These are phyloP conservation scores for Diprion similis DNA, from an alignment of 1,140 invertebrate genomes.

Conservation along the genomic window DNA sequence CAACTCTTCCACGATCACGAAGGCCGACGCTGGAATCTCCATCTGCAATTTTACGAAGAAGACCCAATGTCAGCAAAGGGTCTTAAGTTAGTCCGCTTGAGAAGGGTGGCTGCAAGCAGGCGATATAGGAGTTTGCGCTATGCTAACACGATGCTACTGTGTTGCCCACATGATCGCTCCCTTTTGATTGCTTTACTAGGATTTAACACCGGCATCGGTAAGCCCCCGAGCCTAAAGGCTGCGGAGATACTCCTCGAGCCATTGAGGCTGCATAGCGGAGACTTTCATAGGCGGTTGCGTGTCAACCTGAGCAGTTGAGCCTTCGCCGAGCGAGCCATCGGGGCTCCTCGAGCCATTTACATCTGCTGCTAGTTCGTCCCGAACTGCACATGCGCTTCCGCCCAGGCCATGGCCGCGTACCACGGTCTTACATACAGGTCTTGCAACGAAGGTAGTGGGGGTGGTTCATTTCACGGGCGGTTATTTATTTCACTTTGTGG, in stretches of 20 bases:
- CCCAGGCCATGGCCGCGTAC: neutral
- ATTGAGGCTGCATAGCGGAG: neutral
- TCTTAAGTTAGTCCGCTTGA: neutral
- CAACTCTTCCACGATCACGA: constrained; percentile 5
- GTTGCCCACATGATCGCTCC: neutral
- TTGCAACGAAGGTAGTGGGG: too few relatives aligned
- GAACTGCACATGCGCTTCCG: neutral
- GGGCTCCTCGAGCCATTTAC: neutral
- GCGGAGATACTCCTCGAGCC: neutral
- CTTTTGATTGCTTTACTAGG: neutral
- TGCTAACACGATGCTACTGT: neutral
- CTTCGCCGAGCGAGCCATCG: neutral
- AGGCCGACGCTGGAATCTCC: neutral
- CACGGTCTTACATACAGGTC: too few relatives aligned
- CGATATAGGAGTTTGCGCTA: too few relatives aligned
- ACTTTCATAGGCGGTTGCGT: neutral
- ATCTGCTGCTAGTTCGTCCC: neutral
- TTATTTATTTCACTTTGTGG: too few relatives aligned
- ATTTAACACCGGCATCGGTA: neutral
- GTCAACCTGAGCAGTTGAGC: neutral
- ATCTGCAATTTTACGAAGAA: neutral
- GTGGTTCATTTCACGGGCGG: too few relatives aligned
- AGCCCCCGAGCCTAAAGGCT: neutral
- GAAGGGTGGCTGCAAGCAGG: neutral
- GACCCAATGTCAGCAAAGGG: neutral